phyloP scores from a whole-genome alignment of 2,113 vertebrate species.

The Microcebus murinus region DNA sequence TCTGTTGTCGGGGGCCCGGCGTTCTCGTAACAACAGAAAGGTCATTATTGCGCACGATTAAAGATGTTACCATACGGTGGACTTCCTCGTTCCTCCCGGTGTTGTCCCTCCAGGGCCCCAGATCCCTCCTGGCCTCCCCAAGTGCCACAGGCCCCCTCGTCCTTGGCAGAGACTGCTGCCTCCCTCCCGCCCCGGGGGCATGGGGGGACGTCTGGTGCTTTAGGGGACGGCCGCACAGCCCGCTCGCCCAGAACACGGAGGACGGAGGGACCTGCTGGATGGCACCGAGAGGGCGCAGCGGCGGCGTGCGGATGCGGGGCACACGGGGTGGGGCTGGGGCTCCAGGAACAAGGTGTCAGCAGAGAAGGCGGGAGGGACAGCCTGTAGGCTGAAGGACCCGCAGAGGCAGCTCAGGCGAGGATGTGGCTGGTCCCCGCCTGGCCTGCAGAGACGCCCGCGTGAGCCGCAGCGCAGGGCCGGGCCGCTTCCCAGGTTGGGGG shows the following conservation, averaged over 20 bases:
- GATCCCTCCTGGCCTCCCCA: too few species aligned
- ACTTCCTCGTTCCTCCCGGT: not conserved
- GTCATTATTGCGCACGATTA: fast-evolving
- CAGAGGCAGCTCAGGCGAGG: not conserved
- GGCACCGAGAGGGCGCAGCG: not conserved
- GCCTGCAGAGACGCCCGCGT: not conserved
- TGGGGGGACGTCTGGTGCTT: not conserved
- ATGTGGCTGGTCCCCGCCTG: fast-evolving
- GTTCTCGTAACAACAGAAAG: fast-evolving
- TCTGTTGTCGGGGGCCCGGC: too few species aligned
- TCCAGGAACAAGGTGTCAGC: too few species aligned
- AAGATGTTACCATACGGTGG: fast-evolving
- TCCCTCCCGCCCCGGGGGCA: too few species aligned
- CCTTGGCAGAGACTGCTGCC: not conserved
- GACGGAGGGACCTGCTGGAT: too few species aligned
- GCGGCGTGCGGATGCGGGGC: not conserved
- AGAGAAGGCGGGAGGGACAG: not conserved
- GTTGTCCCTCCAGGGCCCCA: not conserved
- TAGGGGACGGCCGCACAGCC: fast-evolving
- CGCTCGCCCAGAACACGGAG: too few species aligned
- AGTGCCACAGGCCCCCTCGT: not conserved
- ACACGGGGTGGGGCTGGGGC: too few species aligned
- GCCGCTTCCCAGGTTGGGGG: not conserved
- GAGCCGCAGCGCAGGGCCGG: not conserved
- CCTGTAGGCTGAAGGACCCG: not conserved